Conservation (phyloP, 2,113 vertebrate genomes). For the Thamnaconus septentrionalis region DNA sequence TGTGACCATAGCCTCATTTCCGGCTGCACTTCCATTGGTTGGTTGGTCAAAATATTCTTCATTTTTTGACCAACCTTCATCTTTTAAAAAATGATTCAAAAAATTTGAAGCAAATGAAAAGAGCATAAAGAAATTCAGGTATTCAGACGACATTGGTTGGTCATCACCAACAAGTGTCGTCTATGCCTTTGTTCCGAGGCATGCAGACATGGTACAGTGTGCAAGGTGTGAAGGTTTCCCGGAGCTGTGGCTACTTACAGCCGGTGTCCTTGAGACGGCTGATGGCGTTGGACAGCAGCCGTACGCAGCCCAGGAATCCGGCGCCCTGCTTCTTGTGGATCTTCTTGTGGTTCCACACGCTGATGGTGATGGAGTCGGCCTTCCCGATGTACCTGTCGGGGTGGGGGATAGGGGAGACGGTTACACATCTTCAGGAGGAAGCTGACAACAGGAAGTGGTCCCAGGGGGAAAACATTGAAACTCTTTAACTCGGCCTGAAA, state of each 20-base stretch:
- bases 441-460: too few species aligned
- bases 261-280: constrained; percentile 98
- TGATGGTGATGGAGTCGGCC: constrained; percentile 97
- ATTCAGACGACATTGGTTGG: neutral
- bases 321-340: constrained; percentile 99
- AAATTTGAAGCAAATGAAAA: neutral
- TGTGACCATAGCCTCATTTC: too few species aligned
- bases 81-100: too few species aligned
- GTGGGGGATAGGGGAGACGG: neutral
- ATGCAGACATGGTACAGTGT: neutral
- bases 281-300: constrained; percentile 96
- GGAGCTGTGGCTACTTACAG: constrained; percentile 81
- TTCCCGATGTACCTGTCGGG: constrained; percentile 92
- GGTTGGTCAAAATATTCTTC: too few species aligned
- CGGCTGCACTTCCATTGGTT: too few species aligned
- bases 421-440: too few species aligned
- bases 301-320: constrained; percentile 96
- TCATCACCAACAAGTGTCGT: too few species aligned
- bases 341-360: constrained; percentile 99
- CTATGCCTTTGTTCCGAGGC: neutral
- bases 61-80: too few species aligned
- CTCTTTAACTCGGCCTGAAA: too few species aligned
- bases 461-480: too few species aligned
- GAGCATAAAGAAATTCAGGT: too few species aligned
- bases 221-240: neutral